Conservation (phyloP, 2,113 vertebrate species). For the Clinocottus analis region DNA sequence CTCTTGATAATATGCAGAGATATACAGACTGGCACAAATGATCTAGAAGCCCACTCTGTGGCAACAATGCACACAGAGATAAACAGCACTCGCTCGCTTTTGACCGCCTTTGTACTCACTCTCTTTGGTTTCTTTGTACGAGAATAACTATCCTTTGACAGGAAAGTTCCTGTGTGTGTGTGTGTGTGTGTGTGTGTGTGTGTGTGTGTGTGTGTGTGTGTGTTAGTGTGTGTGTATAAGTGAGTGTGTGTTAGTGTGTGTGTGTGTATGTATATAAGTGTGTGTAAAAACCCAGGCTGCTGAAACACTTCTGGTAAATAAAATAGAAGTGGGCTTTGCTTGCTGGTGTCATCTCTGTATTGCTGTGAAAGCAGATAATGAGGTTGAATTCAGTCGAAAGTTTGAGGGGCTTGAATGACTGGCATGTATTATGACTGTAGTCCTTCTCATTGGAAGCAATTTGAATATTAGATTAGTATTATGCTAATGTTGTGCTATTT, state of each 20-base stretch:
- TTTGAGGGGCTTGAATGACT: conserved; percentile 51
- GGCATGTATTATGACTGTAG: conserved; percentile 45
- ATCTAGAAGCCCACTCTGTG: background rate
- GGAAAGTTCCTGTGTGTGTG: conserved; percentile 50
- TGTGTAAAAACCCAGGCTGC: conserved; percentile 50
- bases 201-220: background rate
- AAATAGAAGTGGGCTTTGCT: conserved; percentile 57
- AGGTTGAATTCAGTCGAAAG: conserved; percentile 39
- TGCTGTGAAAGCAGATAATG: conserved; percentile 46
- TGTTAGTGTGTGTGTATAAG: conserved; percentile 18
- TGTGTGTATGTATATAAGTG: background rate
- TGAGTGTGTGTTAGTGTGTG: background rate
- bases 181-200: conserved; percentile 17
- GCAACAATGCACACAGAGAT: background rate
- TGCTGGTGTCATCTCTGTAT: conserved; percentile 14
- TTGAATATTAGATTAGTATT: conserved; percentile 35
- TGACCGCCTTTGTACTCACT: conserved; percentile 26
- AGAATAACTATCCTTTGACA: conserved; percentile 53
- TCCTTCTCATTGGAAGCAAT: conserved; percentile 26
- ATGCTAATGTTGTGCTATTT: conserved; percentile 8
- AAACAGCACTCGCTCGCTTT: conserved; percentile 35
- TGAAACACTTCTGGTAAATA: conserved; percentile 76
- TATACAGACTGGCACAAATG: background rate
- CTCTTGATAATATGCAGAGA: too few species aligned
- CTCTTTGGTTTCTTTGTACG: conserved; percentile 42